Percentiles rank a stretch among this genome's conserved stretches.
phyloP scores from a whole-genome alignment of 2,797 vertebrate genomes.

The Tangara arthus region DNA sequence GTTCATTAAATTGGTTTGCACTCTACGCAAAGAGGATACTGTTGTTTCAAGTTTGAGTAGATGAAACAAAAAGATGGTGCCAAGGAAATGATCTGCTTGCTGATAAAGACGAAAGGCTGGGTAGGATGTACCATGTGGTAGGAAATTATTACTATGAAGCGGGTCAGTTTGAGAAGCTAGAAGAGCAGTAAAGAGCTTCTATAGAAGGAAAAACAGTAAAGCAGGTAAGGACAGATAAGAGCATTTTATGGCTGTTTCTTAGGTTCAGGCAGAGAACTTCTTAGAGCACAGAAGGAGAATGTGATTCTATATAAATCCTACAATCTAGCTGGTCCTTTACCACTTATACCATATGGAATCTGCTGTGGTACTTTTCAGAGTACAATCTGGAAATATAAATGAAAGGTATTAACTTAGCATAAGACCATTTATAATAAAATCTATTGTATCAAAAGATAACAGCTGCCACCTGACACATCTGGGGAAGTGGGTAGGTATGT shows the following conservation, averaged over 20 bases:
- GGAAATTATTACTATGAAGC: background rate
- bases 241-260: background rate
- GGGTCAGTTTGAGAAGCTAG: background rate
- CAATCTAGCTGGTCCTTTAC: background rate
- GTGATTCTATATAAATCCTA: background rate
- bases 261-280: background rate
- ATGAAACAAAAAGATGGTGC: background rate
- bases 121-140: background rate
- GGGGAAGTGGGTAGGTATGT: background rate
- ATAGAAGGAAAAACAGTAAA: background rate
- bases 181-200: background rate
- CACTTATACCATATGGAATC: background rate
- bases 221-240: background rate
- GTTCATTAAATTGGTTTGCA: background rate
- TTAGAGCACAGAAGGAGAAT: background rate
- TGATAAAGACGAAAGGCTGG: background rate
- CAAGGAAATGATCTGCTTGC: background rate
- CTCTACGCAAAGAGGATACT: background rate
- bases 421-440: background rate
- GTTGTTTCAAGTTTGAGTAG: background rate
- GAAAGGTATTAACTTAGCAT: background rate
- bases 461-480: background rate
- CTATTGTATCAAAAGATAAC: background rate
- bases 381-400: conserved; percentile 8
- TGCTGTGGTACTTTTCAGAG: background rate